Evolutionary conservation across 2,113 vertebrate genomes (phyloP), one percentile per base, ranked within the genome.

Genomic region (Lipophrys pholis): DNA sequence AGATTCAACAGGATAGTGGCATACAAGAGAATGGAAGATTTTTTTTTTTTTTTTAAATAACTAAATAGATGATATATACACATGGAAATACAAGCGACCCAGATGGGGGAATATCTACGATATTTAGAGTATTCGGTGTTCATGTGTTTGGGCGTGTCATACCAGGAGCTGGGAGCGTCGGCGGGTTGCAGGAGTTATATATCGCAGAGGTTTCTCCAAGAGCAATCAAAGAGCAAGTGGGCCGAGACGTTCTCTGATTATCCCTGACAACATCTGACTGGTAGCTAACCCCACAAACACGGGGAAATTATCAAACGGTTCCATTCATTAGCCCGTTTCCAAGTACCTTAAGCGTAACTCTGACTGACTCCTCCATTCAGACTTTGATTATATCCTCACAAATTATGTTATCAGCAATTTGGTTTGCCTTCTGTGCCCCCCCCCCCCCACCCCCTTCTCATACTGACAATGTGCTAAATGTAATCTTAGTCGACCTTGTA

Each of bases 361-460:
- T 54, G 9, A 76, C 21, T 45, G 54, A 80, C 75, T 62, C 38
- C 15, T 63, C 48, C n/a, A 30, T 39, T 64, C 39, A 69, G 36
- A 60, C 77, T 74, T 60, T 74, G 48, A 86, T 78, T 60, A 68
- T 43, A 68, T 64, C 49, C 43, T 56, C 70, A 70, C 30, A 64
- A 68, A 64, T 67, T 10, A 72, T 61, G 48, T 60, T 54, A 53
- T 75, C 62, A 69, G 51, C 52, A 50, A 41, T 55, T 76, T 49
- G 35, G 5, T 45, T 51, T 54, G 63, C 67, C 57, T 49, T 38
- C 45, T 51, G 15, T n/a, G 10, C 81, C 62, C n/a, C n/a, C n/a
- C n/a, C n/a, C n/a, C n/a, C n/a, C n/a, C n/a, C n/a, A n/a, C n/a
- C n/a, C n/a, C n/a, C 67, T 69, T 38, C 3, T 30, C 21, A 30